Conservation (phyloP, 2,888 invertebrate genomes). For the Sesia bembeciformis region DNA sequence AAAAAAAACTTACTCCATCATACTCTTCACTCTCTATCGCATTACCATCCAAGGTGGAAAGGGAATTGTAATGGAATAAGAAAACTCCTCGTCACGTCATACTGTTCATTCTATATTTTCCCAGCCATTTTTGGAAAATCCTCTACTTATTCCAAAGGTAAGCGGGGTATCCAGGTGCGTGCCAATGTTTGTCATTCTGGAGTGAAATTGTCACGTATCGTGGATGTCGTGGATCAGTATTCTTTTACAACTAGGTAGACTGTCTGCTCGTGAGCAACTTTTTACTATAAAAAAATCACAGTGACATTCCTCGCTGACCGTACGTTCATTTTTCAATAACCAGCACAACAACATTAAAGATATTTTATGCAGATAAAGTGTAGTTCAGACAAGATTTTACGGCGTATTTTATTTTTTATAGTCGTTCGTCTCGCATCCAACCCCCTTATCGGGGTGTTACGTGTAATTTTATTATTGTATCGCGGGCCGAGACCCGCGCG, state of each 20-base stretch:
- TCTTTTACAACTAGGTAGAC: neutral
- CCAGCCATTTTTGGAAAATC: too few relatives aligned
- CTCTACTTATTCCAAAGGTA: too few relatives aligned
- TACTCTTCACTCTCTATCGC: too few relatives aligned
- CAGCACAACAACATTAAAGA: neutral
- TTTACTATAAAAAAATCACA: neutral
- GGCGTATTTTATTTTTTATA: conserved; percentile 40
- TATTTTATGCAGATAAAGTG: conserved; percentile 11
- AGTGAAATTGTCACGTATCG: neutral
- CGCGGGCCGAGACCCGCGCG: conserved; percentile 16
- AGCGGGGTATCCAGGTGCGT: too few relatives aligned
- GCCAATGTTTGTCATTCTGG: too few relatives aligned
- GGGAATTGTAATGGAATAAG: too few relatives aligned
- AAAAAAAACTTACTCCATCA: too few relatives aligned
- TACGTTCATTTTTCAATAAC: neutral
- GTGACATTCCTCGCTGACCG: neutral
- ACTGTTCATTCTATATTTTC: too few relatives aligned
- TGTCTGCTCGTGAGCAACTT: neutral
- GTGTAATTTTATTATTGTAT: conserved; percentile 32
- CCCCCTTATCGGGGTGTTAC: conserved; percentile 22
- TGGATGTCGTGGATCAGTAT: neutral
- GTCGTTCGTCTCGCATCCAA: conserved; percentile 19
- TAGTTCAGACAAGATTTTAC: conserved; percentile 27
- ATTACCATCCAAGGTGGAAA: too few relatives aligned
- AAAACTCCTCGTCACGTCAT: too few relatives aligned